Base-by-base conservation (phyloP, 2,888 invertebrate genomes). In the Argyra leucocephala region DNA sequence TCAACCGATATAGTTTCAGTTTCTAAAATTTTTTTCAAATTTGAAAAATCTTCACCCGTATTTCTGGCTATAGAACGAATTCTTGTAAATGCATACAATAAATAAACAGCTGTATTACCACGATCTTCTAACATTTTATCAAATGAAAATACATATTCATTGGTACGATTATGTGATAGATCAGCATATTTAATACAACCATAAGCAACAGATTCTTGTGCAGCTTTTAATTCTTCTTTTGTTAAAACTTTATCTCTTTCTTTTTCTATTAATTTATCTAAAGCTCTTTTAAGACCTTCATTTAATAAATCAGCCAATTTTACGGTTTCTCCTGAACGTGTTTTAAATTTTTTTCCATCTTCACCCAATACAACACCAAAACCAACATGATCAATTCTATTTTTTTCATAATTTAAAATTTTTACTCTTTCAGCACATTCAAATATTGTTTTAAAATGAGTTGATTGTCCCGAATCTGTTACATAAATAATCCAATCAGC, bases 181-280 rank as follows among this genome's bases (percentile, higher is more conserved):
- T 99, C 99, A 5, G 98, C 91, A 79, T 99, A 99, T 78, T 97
- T 99, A 66, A 99, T 96, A 76, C 99, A 99, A 5, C 98, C 96
- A 78, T 96, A 98, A 0, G 98, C 98, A 0, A 99, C 87, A 0
- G 96, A 89, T 81, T 93, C 89, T 78, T 93, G 91, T 0, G 96
- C 96, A 62, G 82, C 80, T 72, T 85, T 85, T 37, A 98, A 78
- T 78, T 98, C 96, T 69, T 90, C 88, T 1, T 85, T 79, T 0
- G 87, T 88, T 62, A 98, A 81, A 1, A 90, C 88, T 78, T 91
- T 87, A 71, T 96, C 89, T 60, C 96, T 83, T 64, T 86, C 92
- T 74, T 96, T 96, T 74, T 96, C 95, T 66, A 85, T 81, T 5
- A 98, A 82, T 77, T 93, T 96, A 57, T 90, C 89, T 67, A 88